A percentile compares a stretch with the other conserved stretches of the same genome.
These are phyloP conservation scores for Coboldia fuscipes DNA, from an alignment of 1,140 invertebrate genomes.

Conservation along the genomic window DNA sequence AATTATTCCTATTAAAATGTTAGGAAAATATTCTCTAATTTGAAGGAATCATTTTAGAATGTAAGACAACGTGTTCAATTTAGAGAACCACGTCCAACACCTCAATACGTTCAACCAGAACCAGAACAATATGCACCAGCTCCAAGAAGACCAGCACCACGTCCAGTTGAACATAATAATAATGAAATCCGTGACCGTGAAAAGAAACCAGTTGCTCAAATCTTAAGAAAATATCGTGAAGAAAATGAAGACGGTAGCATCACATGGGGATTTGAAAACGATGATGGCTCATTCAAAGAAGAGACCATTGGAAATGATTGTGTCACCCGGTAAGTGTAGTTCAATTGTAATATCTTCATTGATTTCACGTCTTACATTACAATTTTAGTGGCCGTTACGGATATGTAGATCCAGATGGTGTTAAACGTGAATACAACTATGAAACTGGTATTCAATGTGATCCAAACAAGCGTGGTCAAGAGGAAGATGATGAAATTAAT, in stretches of 20 bases:
- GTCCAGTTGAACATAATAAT: background rate
- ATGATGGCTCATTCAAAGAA: constrained; percentile 46
- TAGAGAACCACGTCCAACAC: background rate
- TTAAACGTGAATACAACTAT: constrained; percentile 46
- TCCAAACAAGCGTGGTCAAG: constrained; percentile 31
- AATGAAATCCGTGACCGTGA: constrained; percentile 11
- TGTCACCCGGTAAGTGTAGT: constrained; percentile 28
- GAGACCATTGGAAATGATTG: constrained; percentile 61
- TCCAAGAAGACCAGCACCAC: background rate
- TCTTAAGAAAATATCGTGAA: constrained; percentile 47
- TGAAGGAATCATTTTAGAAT: too few species aligned
- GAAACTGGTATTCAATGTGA: constrained; percentile 46
- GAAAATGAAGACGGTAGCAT: constrained; percentile 64
- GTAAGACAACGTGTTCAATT: constrained; percentile 3
- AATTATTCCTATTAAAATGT: too few species aligned
- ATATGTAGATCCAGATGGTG: constrained; percentile 60
- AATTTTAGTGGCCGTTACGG: constrained; percentile 47
- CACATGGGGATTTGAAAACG: constrained; percentile 70
- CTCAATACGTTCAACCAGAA: background rate
- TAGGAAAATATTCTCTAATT: too few species aligned
- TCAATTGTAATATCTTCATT: background rate
- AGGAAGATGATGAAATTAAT: constrained; percentile 37
- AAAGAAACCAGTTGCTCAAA: constrained; percentile 49
- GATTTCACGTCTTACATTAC: background rate
- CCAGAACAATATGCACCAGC: background rate